phyloP scores from a whole-genome alignment of 2,888 invertebrate genomes.

The Drosophila subsilvestris region DNA sequence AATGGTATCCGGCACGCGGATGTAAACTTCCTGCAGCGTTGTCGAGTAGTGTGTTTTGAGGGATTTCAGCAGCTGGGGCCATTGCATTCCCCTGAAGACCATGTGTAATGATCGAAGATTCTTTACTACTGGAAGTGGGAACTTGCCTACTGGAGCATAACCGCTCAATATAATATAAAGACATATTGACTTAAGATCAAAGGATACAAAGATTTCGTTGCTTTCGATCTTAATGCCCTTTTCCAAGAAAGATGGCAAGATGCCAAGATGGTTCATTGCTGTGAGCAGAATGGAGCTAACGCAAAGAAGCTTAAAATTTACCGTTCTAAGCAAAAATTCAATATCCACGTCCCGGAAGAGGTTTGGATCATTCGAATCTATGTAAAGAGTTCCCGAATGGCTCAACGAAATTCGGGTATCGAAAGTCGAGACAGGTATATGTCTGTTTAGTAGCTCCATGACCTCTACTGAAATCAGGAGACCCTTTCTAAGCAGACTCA shows the following conservation, averaged over 20 bases:
- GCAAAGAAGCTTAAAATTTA: background rate
- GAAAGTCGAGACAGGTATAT: background rate
- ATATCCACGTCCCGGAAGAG: background rate
- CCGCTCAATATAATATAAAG: background rate
- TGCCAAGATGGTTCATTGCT: background rate
- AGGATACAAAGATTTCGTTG: background rate
- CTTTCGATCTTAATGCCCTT: background rate
- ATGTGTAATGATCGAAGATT: background rate
- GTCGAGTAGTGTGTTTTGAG: background rate
- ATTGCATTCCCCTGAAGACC: fast-evolving
- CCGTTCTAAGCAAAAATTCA: background rate
- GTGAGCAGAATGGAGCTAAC: background rate
- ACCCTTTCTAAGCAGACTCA: background rate
- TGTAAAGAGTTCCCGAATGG: background rate
- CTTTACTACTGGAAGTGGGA: constrained; percentile 2
- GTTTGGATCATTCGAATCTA: background rate
- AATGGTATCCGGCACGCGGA: background rate
- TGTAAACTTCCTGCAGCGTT: background rate
- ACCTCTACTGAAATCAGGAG: background rate
- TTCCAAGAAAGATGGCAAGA: constrained; percentile 8
- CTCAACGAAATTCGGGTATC: background rate
- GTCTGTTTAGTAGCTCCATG: background rate
- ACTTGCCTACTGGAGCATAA: background rate
- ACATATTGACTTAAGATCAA: background rate
- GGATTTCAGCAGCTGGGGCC: background rate